Conservation (phyloP, 2,888 invertebrate species). For the Perithous albicinctus region DNA sequence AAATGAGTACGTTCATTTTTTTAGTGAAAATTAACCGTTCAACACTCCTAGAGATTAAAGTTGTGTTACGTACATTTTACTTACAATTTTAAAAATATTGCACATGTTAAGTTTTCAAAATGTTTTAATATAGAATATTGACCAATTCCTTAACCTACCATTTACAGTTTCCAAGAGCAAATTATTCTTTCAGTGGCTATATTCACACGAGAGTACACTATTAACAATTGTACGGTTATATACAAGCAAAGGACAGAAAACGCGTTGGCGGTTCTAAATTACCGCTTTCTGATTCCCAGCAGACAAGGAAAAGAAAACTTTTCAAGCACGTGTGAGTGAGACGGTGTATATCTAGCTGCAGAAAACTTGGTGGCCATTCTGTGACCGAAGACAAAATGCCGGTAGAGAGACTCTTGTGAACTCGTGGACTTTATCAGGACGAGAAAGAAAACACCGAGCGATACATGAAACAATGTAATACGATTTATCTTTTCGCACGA, state of each 20-base stretch:
- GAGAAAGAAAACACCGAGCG: not conserved
- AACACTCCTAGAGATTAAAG: too few species aligned
- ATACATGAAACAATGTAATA: slow-evolving; percentile 8
- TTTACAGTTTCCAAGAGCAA: too few species aligned
- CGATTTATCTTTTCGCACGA: slow-evolving; percentile 17
- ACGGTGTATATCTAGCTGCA: not conserved
- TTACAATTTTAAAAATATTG: too few species aligned
- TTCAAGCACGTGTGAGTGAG: not conserved
- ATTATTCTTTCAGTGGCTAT: too few species aligned
- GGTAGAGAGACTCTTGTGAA: not conserved
- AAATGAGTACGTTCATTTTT: too few species aligned
- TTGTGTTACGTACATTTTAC: too few species aligned
- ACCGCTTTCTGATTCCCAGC: not conserved
- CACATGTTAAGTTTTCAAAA: too few species aligned
- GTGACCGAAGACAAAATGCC: not conserved
- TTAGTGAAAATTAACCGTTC: too few species aligned
- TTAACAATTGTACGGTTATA: not conserved
- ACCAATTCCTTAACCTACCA: too few species aligned
- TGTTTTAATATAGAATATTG: too few species aligned
- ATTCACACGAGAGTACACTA: not conserved
- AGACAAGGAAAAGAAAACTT: slow-evolving; percentile 10
- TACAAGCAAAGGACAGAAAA: not conserved
- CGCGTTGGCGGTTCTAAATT: not conserved
- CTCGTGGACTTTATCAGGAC: not conserved
- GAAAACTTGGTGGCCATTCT: slow-evolving; percentile 6